Evolutionary conservation across 2,888 invertebrate genomes (phyloP).

Genomic region (Zele albiditarsus): DNA sequence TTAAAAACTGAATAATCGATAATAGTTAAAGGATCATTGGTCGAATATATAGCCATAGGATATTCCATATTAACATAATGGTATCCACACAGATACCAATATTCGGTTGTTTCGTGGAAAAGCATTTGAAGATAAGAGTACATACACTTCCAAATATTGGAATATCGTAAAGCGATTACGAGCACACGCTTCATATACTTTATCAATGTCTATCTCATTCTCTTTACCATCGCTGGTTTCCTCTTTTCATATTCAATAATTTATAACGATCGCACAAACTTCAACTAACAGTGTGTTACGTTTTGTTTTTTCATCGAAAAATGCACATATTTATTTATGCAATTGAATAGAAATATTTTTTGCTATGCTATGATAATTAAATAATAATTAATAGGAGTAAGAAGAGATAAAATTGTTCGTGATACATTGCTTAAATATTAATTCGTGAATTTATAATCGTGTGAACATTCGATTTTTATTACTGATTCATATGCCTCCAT

Average conservation of each 20-base stretch:
- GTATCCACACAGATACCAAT: background rate
- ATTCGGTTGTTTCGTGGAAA: background rate
- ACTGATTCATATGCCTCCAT: slow-evolving; percentile 24
- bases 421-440: background rate
- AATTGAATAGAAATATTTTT: background rate
- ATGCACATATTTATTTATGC: background rate
- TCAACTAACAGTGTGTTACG: background rate
- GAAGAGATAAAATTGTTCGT: background rate
- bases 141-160: slow-evolving; percentile 32
- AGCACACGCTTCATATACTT: slow-evolving; percentile 34
- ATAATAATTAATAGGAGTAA: background rate
- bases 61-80: background rate
- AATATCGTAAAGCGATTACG: slow-evolving; percentile 63
- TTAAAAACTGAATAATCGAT: slow-evolving; percentile 3
- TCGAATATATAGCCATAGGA: background rate
- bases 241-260: slow-evolving; percentile 34
- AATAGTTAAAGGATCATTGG: background rate
- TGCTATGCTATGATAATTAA: background rate
- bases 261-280: slow-evolving; percentile 27
- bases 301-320: too few relatives aligned
- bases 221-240: slow-evolving; percentile 23
- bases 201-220: background rate
- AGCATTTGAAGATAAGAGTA: slow-evolving; percentile 30
- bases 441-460: slow-evolving; percentile 37
- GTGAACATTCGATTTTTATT: slow-evolving; percentile 34